Conservation (phyloP, 2,113 vertebrate genomes). For the Gavia stellata region DNA sequence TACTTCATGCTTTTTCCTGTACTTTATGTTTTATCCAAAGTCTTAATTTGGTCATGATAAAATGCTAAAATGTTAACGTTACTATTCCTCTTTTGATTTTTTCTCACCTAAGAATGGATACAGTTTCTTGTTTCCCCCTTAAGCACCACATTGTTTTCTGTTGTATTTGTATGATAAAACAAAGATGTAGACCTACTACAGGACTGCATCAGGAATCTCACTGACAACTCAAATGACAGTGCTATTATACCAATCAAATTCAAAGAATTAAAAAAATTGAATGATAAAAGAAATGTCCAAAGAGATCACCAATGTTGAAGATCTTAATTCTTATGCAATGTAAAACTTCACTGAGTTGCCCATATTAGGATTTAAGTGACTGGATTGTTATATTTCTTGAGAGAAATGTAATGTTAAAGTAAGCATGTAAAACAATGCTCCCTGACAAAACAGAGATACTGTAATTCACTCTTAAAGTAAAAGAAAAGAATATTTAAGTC, state of each 20-base stretch:
- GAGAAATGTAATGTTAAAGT: background rate
- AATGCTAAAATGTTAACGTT: background rate
- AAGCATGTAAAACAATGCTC: background rate
- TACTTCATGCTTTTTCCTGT: background rate
- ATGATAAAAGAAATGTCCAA: background rate
- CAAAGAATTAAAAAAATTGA: background rate
- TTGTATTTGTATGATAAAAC: background rate
- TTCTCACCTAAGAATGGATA: background rate
- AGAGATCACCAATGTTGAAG: background rate
- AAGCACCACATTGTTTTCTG: background rate
- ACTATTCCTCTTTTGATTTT: background rate
- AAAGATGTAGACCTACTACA: background rate
- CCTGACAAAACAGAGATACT: background rate
- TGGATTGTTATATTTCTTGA: background rate
- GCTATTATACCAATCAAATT: background rate
- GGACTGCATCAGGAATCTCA: background rate
- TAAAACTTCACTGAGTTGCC: background rate
- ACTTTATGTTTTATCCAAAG: background rate
- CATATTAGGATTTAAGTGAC: background rate
- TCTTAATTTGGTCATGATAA: background rate
- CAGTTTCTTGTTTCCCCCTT: background rate
- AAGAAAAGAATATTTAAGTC: background rate
- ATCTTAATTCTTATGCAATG: background rate
- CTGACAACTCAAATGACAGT: background rate
- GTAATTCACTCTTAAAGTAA: background rate